Evolutionary conservation across 2,888 invertebrate species (phyloP).

Genomic region (Ecliptopera silaceata): DNA sequence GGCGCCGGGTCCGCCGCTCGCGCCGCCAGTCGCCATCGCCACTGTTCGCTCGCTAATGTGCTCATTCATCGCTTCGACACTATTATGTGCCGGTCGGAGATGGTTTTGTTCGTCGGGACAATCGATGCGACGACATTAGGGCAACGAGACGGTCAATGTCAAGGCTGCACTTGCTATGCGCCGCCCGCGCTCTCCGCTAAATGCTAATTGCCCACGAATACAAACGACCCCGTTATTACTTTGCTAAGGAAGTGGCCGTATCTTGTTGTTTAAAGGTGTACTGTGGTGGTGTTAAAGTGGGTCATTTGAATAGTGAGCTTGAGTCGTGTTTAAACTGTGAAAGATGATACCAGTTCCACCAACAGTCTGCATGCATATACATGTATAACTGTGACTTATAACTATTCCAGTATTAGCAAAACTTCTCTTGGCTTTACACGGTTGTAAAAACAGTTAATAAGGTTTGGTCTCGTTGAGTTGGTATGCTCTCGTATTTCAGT

Average conservation of each 20-base stretch:
- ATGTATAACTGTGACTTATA: too few relatives aligned
- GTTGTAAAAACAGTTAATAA: too few relatives aligned
- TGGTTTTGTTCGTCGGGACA: slow-evolving; percentile 75
- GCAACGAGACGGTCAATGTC: slow-evolving; percentile 72
- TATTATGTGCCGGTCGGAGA: slow-evolving; percentile 71
- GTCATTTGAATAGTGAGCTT: slow-evolving; percentile 12
- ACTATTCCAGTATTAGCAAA: too few relatives aligned
- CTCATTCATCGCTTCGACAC: slow-evolving; percentile 78
- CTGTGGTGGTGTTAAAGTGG: too few relatives aligned
- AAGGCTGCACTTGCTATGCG: slow-evolving; percentile 78
- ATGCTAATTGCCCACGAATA: slow-evolving; percentile 62
- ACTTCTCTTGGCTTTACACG: too few relatives aligned
- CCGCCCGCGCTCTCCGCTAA: slow-evolving; percentile 51
- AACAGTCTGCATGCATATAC: slow-evolving; percentile 2
- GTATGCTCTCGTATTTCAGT: neutral
- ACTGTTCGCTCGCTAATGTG: slow-evolving; percentile 74
- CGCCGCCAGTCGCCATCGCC: slow-evolving; percentile 56
- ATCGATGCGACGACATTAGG: slow-evolving; percentile 75
- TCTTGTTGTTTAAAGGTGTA: slow-evolving; percentile 24
- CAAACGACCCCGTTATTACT: slow-evolving; percentile 56
- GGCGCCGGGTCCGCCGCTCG: slow-evolving; percentile 38
- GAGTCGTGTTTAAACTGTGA: slow-evolving; percentile 3
- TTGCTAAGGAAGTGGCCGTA: slow-evolving; percentile 31
- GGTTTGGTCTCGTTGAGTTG: too few relatives aligned
- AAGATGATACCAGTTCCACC: neutral